Base-by-base conservation (phyloP, 2,113 vertebrate genomes). In the Calyptommatus sinebrachiatus region DNA sequence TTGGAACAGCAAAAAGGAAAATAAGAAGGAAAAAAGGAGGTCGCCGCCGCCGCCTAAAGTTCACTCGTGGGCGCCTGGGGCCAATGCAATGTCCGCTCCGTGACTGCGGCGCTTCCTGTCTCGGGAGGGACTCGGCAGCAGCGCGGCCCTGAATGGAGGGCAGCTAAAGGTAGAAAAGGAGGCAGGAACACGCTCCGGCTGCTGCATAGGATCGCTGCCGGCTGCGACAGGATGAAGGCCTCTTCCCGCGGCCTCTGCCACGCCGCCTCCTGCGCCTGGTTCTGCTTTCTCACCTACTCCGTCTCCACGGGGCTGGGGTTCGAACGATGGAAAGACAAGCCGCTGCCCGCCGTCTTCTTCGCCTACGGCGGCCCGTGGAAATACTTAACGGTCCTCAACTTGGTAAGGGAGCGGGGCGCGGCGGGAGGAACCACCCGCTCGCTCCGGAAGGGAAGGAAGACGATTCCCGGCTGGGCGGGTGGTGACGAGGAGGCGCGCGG, bases 301-400 rank as follows among this genome's bases (percentile, higher is more conserved):
- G 74, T 93, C n/a, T n/a, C n/a, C 85, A 0, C 6, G 35, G 2
- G 1, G n/a, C n/a, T n/a, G n/a, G n/a, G n/a, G n/a, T n/a, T n/a
- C n/a, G n/a, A n/a, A n/a, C n/a, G n/a, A n/a, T n/a, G n/a, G 73
- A 85, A 66, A 78, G 82, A 41, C 35, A 5, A 2, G 3, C 35
- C 35, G 35, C 35, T 0, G 26, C 18, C 88, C 62, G 67, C 73
- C 71, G 84, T 85, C 85, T 20, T 92, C 71, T 89, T 92, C 73
- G 71, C 62, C 53, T 91, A 90, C 0, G 94, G 91, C n/a, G 91
- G 91, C 63, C 91, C 84, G 45, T 95, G 92, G 90, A 95, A 95
- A 77, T 96, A 94, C 78, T 81, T 96, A 91, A 96, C 95, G 26
- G 63, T 95, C 20, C 91, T 96, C 86, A 95, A 96, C 88, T 91